phyloP scores from a whole-genome alignment of 92 coral and sea anemone genomes.

The Chrysogorgia sp. region DNA sequence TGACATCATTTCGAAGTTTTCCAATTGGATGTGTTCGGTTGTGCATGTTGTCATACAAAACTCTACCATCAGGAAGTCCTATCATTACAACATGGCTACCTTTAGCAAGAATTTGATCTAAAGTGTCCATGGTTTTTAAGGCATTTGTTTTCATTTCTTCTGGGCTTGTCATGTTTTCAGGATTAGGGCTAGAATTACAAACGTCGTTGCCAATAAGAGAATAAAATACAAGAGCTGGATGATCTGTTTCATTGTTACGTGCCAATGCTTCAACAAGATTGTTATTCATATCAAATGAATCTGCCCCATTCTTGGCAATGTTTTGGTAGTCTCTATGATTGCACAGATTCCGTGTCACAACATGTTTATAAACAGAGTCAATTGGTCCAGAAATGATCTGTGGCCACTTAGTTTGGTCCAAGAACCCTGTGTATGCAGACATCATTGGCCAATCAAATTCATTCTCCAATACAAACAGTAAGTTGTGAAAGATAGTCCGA shows the following conservation, averaged over 20 bases:
- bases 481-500: constrained; percentile 66
- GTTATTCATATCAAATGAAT: constrained; percentile 85
- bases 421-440: constrained; percentile 81
- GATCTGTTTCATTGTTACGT: constrained; percentile 69
- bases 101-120: constrained; percentile 71
- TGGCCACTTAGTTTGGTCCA: constrained; percentile 57
- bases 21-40: constrained; percentile 94
- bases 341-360: constrained; percentile 87
- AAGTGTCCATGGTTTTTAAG: constrained; percentile 57
- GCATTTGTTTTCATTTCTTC: constrained; percentile 81
- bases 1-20: constrained; percentile 78
- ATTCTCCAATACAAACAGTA: constrained; percentile 78
- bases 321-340: constrained; percentile 98
- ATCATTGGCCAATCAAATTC: constrained; percentile 98
- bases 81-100: constrained; percentile 87
- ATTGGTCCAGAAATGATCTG: constrained; percentile 66
- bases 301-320: constrained; percentile 96
- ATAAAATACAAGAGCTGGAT: constrained; percentile 90
- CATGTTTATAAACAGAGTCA: constrained; percentile 79
- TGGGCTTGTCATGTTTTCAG: constrained; percentile 81
- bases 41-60: constrained; percentile 82
- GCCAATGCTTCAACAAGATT: constrained; percentile 70
- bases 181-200: constrained; percentile 66
- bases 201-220: constrained; percentile 91
- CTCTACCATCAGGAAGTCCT: constrained; percentile 83